Evolutionary conservation across 2,797 vertebrate species (phyloP), one percentile per base, ranked within the genome.

Genomic region (Sarcoramphus papa): DNA sequence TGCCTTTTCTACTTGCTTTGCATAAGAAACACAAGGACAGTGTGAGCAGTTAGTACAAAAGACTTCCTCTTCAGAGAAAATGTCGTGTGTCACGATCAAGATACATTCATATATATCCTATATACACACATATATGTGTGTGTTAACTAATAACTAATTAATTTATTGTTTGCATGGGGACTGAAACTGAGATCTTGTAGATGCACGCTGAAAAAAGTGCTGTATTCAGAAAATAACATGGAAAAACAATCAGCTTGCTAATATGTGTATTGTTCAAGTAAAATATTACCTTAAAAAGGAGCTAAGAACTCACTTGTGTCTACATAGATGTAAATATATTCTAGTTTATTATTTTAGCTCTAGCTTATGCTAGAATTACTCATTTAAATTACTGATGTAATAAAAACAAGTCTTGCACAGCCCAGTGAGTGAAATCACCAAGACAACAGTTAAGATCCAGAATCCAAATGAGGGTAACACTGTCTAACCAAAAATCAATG

Each of bases 1-100:
- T 90, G 54, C 13, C 83, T 93, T 93, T 96, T 88, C 93, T 89
- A 81, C 69, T 93, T 91, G 85, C 81, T 90, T 94, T 93, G 75
- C 60, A 77, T n/a, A 93, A 92, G 87, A 95, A 98, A 96, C 74
- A 96, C 95, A 56, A 92, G 92, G 88, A 88, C 85, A 13, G 8
- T 12, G 62, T 88, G 90, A 96, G 82, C 70, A 93, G 88, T 75
- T 84, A 70, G 63, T 54, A 94, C 75, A 96, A 91, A 96, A 85
- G 80, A 33, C 10, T 87, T 79, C 78, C 79, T 93, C 45, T 85
- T 78, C 85, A 63, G 51, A 94, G 88, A 93, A 97, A 97, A 95
- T n/a, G 63, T 43, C 1, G 0, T 23, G 43, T 47, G 25, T 51
- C 23, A 80, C 35, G 18, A 86, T 77, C 80, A 87, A 91, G 82